These are phyloP conservation scores for Cryptus armator DNA, from an alignment of 2,888 invertebrate genomes.

Conservation along the genomic window DNA sequence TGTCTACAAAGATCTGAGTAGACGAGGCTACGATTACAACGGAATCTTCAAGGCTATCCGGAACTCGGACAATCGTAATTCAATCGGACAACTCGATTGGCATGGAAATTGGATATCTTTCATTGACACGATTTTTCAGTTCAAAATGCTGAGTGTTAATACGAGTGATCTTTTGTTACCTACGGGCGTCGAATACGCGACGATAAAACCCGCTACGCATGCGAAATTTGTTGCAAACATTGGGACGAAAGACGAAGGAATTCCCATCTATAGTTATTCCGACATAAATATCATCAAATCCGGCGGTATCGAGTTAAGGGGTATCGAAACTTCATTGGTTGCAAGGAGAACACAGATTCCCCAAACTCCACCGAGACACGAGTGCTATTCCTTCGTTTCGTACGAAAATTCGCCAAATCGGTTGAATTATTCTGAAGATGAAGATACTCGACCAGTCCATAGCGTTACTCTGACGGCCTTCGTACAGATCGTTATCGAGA, in stretches of 20 bases:
- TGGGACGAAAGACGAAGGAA: constrained; percentile 81
- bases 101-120: background rate
- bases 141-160: constrained; percentile 92
- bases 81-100: background rate
- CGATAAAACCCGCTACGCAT: constrained; percentile 93
- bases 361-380: constrained; percentile 93
- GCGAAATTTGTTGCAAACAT: constrained; percentile 81
- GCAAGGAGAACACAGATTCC: constrained; percentile 92
- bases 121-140: constrained; percentile 92
- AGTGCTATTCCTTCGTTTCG: constrained; percentile 93
- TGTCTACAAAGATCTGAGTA: too few relatives aligned
- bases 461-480: constrained; percentile 84
- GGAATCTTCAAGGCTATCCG: too few relatives aligned
- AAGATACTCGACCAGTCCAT: constrained; percentile 88
- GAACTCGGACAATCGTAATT: too few relatives aligned
- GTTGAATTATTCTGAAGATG: constrained; percentile 88
- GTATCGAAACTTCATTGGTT: constrained; percentile 93
- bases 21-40: too few relatives aligned
- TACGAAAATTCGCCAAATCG: constrained; percentile 87
- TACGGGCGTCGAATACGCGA: constrained; percentile 92
- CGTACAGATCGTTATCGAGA: constrained; percentile 93
- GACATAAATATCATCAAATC: constrained; percentile 91
- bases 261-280: constrained; percentile 90
- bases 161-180: constrained; percentile 94
- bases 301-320: constrained; percentile 95